A percentile compares a stretch with the other conserved stretches of the same genome.
These are phyloP conservation scores for Myrmecobius fasciatus DNA, from an alignment of 2,113 vertebrate species.

Conservation along the genomic window DNA sequence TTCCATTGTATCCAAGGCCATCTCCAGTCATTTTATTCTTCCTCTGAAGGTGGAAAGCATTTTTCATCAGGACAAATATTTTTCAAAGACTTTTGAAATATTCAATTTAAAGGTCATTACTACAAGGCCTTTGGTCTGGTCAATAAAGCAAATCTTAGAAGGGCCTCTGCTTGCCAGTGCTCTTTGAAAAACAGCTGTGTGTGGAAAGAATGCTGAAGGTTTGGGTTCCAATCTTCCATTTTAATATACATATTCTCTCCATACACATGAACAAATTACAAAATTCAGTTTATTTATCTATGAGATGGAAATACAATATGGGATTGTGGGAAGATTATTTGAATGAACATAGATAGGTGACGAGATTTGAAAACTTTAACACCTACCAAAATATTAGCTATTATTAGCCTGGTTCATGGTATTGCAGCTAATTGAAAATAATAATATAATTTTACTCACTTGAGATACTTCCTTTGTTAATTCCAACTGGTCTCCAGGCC, in stretches of 20 bases:
- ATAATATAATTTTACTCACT: neutral
- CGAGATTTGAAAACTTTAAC: neutral
- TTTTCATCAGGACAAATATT: neutral
- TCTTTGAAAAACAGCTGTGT: neutral
- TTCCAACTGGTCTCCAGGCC: neutral
- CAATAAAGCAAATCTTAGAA: neutral
- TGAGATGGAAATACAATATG: neutral
- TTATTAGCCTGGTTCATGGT: neutral
- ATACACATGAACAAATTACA: neutral
- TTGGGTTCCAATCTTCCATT: neutral
- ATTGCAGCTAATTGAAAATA: neutral
- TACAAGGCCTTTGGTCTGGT: slow-evolving; percentile 12
- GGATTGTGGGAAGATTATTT: neutral
- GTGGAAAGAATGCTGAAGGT: neutral
- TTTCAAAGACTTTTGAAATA: slow-evolving; percentile 25
- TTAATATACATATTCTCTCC: neutral
- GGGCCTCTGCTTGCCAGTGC: neutral
- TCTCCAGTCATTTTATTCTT: neutral
- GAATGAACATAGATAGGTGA: neutral
- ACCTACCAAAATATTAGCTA: neutral
- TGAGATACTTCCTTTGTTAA: neutral
- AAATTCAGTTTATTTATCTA: neutral
- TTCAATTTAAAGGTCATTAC: neutral
- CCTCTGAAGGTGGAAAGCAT: neutral
- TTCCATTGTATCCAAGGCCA: too few relatives aligned